phyloP scores from a whole-genome alignment of 1,140 invertebrate genomes.

The Acromyrmex charruanus region DNA sequence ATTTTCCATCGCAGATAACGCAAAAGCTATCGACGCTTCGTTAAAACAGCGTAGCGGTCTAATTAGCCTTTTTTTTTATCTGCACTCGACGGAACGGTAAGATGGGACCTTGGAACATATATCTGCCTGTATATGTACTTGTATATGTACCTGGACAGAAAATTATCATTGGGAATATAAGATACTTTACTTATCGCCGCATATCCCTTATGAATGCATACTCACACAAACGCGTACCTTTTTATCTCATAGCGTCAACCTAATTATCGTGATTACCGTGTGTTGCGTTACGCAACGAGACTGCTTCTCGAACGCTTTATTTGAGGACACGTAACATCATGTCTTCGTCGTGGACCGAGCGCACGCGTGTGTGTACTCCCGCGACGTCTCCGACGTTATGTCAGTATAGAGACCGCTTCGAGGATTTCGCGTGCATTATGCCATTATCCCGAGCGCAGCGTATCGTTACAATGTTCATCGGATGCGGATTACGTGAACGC shows the following conservation, averaged over 20 bases:
- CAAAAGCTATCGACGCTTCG: background rate
- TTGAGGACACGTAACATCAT: constrained; percentile 59
- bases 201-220: constrained; percentile 12
- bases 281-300: constrained; percentile 30
- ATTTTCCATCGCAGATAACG: constrained; percentile 29
- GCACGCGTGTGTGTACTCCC: background rate
- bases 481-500: constrained; percentile 64
- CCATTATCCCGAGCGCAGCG: constrained; percentile 28
- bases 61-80: background rate
- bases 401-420: constrained; percentile 17
- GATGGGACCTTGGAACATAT: background rate
- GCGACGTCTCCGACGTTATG: constrained; percentile 43
- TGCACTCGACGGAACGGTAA: background rate
- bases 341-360: constrained; percentile 28
- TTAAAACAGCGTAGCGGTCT: background rate
- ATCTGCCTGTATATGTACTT: background rate
- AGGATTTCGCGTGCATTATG: constrained; percentile 47
- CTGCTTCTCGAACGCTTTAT: constrained; percentile 34
- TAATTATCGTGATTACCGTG: constrained; percentile 57
- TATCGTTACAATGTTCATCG: constrained; percentile 61
- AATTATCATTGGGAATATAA: constrained; percentile 37
- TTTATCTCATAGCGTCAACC: constrained; percentile 59
- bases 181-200: background rate
- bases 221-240: background rate
- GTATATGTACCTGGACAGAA: background rate